Conservation (phyloP, 2,888 invertebrate genomes). For the Plagiodera versicolora region DNA sequence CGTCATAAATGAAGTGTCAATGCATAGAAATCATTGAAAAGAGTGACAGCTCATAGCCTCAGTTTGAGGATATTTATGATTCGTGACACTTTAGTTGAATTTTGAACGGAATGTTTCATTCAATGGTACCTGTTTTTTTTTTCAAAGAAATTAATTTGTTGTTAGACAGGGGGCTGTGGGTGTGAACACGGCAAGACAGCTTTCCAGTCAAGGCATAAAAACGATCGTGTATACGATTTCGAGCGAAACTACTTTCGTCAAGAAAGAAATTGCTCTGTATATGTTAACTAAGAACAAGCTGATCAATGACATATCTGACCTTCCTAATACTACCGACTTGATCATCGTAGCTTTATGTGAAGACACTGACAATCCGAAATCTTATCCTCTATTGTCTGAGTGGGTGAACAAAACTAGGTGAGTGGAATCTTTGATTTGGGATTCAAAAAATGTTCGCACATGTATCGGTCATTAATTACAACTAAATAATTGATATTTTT, state of each 20-base stretch:
- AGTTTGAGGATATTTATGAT: too few relatives aligned
- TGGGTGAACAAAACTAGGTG: constrained; percentile 68
- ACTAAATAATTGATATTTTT: too few relatives aligned
- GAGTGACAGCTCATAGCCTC: too few relatives aligned
- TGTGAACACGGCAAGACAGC: constrained; percentile 75
- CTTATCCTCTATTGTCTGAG: constrained; percentile 60
- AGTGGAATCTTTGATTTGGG: too few relatives aligned
- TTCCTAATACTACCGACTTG: constrained; percentile 58
- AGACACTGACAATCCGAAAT: constrained; percentile 51
- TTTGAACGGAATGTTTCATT: neutral
- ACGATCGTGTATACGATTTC: constrained; percentile 59
- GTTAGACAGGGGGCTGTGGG: constrained; percentile 65
- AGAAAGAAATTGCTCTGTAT: constrained; percentile 69
- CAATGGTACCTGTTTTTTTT: too few relatives aligned
- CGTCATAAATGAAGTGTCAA: too few relatives aligned
- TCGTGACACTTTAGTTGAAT: too few relatives aligned
- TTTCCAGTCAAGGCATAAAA: constrained; percentile 79
- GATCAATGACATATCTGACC: constrained; percentile 57
- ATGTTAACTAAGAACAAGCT: constrained; percentile 66
- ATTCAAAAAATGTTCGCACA: too few relatives aligned
- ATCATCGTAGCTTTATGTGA: constrained; percentile 61
- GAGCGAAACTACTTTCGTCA: constrained; percentile 53
- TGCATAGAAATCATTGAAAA: too few relatives aligned
- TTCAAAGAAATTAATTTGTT: too few relatives aligned
- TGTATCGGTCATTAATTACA: too few relatives aligned